phyloP scores from a whole-genome alignment of 2,888 invertebrate genomes.

The Philhelius pedissequus region DNA sequence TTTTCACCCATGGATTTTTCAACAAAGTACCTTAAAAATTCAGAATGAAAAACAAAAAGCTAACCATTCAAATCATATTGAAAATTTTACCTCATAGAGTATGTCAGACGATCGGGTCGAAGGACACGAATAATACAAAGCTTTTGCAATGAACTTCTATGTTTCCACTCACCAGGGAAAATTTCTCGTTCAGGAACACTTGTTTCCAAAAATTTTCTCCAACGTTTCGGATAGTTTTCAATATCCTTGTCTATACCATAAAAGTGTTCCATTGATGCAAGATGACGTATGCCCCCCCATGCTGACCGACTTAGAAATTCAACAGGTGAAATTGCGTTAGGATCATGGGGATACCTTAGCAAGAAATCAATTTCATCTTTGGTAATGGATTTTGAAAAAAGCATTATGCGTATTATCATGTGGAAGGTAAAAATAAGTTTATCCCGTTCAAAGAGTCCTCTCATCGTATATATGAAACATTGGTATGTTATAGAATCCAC shows the following conservation, averaged over 20 bases:
- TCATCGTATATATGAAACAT: conserved; percentile 92
- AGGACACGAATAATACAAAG: conserved; percentile 95
- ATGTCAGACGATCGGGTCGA: conserved; percentile 95
- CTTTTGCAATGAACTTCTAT: conserved; percentile 90
- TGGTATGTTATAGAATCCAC: conserved; percentile 93
- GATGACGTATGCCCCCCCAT: conserved; percentile 91
- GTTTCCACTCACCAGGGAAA: conserved; percentile 98
- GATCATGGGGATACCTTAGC: conserved; percentile 89
- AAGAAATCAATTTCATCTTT: conserved; percentile 92
- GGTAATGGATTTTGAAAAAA: conserved; percentile 80
- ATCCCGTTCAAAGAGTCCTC: conserved; percentile 95
- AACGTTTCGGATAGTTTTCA: conserved; percentile 93
- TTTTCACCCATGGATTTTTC: conserved; percentile 92
- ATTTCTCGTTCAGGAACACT: conserved; percentile 96
- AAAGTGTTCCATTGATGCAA: conserved; percentile 90
- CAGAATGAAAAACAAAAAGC: too few species aligned
- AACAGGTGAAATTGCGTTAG: conserved; percentile 86
- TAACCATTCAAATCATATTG: not conserved
- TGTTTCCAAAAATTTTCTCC: conserved; percentile 95
- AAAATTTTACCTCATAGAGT: conserved; percentile 85
- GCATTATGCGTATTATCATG: conserved; percentile 85
- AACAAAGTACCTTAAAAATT: conserved; percentile 82
- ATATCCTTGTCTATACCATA: conserved; percentile 94
- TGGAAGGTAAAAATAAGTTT: conserved; percentile 95
- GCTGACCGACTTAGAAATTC: conserved; percentile 88